These are phyloP conservation scores for Prunella himalayana DNA, from an alignment of 2,113 vertebrate species.

Conservation along the genomic window DNA sequence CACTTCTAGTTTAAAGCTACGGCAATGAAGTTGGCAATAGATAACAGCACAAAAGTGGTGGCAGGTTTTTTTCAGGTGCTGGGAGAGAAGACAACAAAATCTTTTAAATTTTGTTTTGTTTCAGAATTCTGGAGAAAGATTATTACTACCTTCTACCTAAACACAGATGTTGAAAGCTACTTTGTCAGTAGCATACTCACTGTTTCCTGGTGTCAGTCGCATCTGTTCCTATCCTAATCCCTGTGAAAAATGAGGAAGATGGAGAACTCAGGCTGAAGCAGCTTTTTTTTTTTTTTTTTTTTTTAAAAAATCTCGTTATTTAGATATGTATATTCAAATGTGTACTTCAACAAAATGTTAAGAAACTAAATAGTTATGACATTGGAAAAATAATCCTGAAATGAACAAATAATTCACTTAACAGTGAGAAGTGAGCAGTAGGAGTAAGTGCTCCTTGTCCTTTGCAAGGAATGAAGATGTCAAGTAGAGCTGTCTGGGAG, in stretches of 20 bases:
- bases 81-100: not conserved
- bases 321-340: not conserved
- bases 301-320: not conserved
- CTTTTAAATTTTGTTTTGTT: not conserved
- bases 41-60: not conserved
- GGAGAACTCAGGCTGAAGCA: not conserved
- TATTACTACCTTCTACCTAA: not conserved
- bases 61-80: not conserved
- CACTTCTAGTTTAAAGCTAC: not conserved
- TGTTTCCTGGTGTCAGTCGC: not conserved
- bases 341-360: not conserved
- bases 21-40: not conserved
- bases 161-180: not conserved
- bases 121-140: not conserved
- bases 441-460: not conserved
- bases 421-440: not conserved
- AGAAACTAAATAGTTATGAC: not conserved
- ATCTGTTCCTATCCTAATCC: not conserved
- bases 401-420: not conserved
- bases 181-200: not conserved
- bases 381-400: not conserved
- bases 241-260: not conserved
- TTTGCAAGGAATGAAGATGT: not conserved
- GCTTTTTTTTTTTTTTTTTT: too few species aligned
- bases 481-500: not conserved